phyloP scores from a whole-genome alignment of 2,113 vertebrate species.

The Microtus pennsylvanicus region DNA sequence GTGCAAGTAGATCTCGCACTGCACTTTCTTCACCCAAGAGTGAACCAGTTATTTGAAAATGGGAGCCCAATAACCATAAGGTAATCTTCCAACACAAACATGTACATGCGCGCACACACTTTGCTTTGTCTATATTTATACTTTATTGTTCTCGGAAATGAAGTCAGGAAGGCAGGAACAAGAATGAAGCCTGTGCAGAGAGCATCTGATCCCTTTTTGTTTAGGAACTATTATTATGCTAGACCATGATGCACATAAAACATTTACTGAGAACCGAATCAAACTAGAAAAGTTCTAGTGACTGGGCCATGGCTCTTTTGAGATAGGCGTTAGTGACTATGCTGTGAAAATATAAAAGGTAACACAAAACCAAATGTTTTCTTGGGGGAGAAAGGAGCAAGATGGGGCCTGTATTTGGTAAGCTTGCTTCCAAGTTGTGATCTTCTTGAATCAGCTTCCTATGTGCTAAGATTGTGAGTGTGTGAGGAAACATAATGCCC shows the following conservation, averaged over 20 bases:
- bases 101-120: neutral
- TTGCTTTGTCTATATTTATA: neutral
- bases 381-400: neutral
- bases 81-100: neutral
- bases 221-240: conserved; percentile 2
- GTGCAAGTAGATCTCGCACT: neutral
- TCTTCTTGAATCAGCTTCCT: neutral
- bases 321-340: neutral
- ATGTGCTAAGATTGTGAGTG: neutral
- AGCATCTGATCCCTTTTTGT: neutral
- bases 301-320: neutral
- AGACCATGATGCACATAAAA: conserved; percentile 1
- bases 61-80: neutral
- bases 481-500: neutral
- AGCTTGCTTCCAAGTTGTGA: neutral
- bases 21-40: neutral
- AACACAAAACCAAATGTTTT: conserved; percentile 7
- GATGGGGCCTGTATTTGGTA: neutral
- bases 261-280: conserved; percentile 26
- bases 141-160: conserved; percentile 30
- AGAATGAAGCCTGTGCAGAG: neutral
- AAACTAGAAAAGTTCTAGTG: neutral
- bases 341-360: conserved; percentile 29
- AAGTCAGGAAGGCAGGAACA: neutral
- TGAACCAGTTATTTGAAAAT: conserved; percentile 24